Base-by-base conservation (phyloP, 2,797 vertebrate genomes). In the Carapus acus region DNA sequence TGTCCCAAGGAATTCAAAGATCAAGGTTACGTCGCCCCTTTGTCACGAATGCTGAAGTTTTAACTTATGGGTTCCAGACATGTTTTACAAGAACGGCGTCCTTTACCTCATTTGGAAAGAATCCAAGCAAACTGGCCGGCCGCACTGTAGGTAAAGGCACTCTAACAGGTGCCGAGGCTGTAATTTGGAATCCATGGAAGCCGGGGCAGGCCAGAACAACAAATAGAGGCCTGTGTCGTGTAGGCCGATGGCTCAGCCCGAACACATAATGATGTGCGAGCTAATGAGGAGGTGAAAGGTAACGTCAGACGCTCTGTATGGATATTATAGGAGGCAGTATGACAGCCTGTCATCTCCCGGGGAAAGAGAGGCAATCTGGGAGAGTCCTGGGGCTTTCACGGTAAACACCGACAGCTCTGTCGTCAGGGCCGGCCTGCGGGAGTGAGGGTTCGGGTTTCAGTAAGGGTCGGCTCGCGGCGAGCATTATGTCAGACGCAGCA, bases 71-170 rank as follows among this genome's bases (percentile, higher is more conserved):
- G 66, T 71, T 73, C 64, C 71, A 74, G 73, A 70, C 69, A 54
- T 49, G 37, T 72, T 81, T 82, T 70, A 77, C 67, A 66, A 60
- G 57, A 62, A 43, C 18, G 51, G 31, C 4, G 41, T 18, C 59
- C 43, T 69, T 63, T 71, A 72, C 75, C 64, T 84, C 76, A 85
- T 69, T 72, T 82, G 74, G 77, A 82, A 83, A 62, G 66, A 81
- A 85, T 83, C 74, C 79, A 73, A 56, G 62, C 17, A 39, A 63
- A 54, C 62, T 6, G 11, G 48, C 24, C 49, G 21, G 2, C 38
- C 43, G 14, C 14, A n/a, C 34, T n/a, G 34, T 15, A 49, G 39
- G 60, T 61, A 41, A 60, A 69, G 44, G 55, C 44, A 58, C 57
- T 67, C 69, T 40, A 24, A 41, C 72, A 77, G 66, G 64, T 79